phyloP scores from a whole-genome alignment of 2,888 invertebrate genomes.

The Athripsodes cinereus region DNA sequence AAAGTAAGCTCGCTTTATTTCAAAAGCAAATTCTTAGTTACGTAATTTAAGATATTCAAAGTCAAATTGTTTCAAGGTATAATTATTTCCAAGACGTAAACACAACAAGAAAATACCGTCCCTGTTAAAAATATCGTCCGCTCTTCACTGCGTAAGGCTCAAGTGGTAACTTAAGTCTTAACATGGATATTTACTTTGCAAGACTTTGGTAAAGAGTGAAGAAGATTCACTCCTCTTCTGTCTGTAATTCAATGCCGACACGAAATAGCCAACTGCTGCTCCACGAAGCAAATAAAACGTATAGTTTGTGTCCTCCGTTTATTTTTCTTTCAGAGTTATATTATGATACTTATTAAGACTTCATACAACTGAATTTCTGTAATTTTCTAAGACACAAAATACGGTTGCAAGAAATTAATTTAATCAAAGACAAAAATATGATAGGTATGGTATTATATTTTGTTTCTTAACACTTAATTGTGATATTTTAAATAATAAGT shows the following conservation, averaged over 20 bases:
- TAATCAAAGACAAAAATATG: too few relatives aligned
- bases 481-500: too few relatives aligned
- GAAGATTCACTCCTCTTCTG: slow-evolving; percentile 20
- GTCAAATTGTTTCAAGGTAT: too few relatives aligned
- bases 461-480: too few relatives aligned
- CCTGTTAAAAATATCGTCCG: slow-evolving; percentile 17
- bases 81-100: too few relatives aligned
- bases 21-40: too few relatives aligned
- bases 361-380: too few relatives aligned
- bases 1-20: too few relatives aligned
- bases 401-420: too few relatives aligned
- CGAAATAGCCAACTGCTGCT: slow-evolving; percentile 9
- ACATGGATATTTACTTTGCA: slow-evolving; percentile 28
- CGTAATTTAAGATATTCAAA: too few relatives aligned
- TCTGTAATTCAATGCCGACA: slow-evolving; percentile 23
- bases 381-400: too few relatives aligned
- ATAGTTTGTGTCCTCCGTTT: slow-evolving; percentile 15
- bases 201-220: slow-evolving; percentile 22
- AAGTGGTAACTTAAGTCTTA: slow-evolving; percentile 26
- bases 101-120: neutral
- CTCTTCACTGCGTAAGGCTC: slow-evolving; percentile 15
- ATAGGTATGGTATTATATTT: too few relatives aligned
- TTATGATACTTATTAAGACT: neutral
- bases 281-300: slow-evolving; percentile 18
- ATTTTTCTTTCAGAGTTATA: neutral